phyloP scores from a whole-genome alignment of 2,113 vertebrate genomes.

The Poecilia latipinna region DNA sequence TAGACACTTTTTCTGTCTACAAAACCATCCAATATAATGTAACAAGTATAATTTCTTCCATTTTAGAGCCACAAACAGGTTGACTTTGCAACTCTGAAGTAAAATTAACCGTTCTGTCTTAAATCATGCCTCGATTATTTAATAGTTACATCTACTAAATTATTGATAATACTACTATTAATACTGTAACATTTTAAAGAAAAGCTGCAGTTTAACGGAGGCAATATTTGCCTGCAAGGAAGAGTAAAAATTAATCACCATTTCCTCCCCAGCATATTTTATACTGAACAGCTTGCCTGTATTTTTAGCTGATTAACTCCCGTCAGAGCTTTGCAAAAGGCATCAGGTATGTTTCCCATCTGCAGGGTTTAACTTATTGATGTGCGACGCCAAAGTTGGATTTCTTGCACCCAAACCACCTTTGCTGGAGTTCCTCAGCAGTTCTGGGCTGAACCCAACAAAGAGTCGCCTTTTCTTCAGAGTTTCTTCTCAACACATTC shows the following conservation, averaged over 20 bases:
- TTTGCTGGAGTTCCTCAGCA: slow-evolving; percentile 3
- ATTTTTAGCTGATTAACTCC: slow-evolving; percentile 36
- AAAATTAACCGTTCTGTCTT: neutral
- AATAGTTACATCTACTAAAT: neutral
- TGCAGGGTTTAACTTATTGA: slow-evolving; percentile 44
- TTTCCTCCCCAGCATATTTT: slow-evolving; percentile 19
- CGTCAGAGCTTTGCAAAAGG: slow-evolving; percentile 36
- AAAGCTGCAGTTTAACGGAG: slow-evolving; percentile 9
- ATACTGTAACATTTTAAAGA: neutral
- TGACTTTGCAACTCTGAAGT: too few relatives aligned
- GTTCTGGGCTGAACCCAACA: neutral
- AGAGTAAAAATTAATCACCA: slow-evolving; percentile 14
- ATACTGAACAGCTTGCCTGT: slow-evolving; percentile 37
- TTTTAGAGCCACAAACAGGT: neutral
- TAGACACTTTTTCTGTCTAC: neutral
- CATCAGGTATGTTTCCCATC: slow-evolving; percentile 55
- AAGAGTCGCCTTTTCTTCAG: too few relatives aligned
- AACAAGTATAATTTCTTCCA: neutral
- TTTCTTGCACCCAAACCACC: slow-evolving; percentile 28
- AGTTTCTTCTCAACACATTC: too few relatives aligned
- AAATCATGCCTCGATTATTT: neutral
- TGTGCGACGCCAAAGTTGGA: slow-evolving; percentile 16
- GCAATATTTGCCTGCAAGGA: slow-evolving; percentile 9
- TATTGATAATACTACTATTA: neutral
- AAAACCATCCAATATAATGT: neutral